Base-by-base conservation (phyloP, 2,113 vertebrate species). In the Cebus imitator region DNA sequence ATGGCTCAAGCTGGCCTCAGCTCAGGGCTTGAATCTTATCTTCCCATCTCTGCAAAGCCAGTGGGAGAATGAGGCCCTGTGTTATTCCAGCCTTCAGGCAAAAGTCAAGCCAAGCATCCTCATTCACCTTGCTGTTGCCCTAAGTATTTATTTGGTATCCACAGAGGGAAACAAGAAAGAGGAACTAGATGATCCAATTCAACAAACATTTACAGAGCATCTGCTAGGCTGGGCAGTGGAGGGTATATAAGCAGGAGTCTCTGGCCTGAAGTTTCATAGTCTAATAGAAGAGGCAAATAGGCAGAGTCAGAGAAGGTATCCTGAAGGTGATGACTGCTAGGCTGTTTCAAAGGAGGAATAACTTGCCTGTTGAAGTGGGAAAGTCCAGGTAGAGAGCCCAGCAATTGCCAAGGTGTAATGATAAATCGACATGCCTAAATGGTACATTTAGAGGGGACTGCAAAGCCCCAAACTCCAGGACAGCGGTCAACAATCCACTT, bases 401-500 rank as follows among this genome's bases (percentile, higher is more conserved):
- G 68, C 30, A 87, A 9, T 6, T 18, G 1, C 55, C 35, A 20
- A 48, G 20, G 9, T 27, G 13, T 37, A 45, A 61, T 55, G 50
- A 58, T 12, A 82, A 70, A 11, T 35, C 64, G 55, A 12, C 16
- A 35, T 32, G 1, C 61, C 27, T 32, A 30, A 64, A 32, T 10
- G 35, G 27, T 80, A 5, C 52, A 6, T 73, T 30, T 30, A 12
- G 5, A 30, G 43, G 11, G 11, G 3, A 35, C 43, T 6, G 6
- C 35, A 85, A 73, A 37, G 23, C 80, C 75, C 48, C 70, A 40
- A 21, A 78, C 12, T 58, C 14, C 14, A 48, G 37, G 1, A 55
- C 0, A 37, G 30, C 12, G 0, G 5, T 37, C 32, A 75, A 0
- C 27, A 93, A 10, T 58, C 12, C 14, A 18, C 52, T 57, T 1